These are phyloP conservation scores for Sylvietta virens DNA, from an alignment of 2,113 vertebrate genomes.

Conservation along the genomic window DNA sequence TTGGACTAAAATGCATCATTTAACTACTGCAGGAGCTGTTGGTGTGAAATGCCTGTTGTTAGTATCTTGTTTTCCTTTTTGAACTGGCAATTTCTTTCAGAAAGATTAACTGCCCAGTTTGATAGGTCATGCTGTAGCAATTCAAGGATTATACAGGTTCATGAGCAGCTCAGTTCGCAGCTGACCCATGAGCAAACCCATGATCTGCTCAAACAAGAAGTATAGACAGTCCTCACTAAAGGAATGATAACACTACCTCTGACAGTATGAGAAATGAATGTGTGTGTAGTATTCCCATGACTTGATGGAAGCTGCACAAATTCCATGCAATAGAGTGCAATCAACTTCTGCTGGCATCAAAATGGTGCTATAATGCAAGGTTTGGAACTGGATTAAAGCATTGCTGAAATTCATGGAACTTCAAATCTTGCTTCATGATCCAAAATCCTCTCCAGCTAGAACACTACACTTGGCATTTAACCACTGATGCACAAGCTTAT, in stretches of 20 bases:
- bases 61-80: not conserved
- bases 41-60: not conserved
- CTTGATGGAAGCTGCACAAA: not conserved
- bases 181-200: not conserved
- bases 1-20: not conserved
- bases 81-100: not conserved
- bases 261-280: not conserved
- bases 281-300: not conserved
- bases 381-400: not conserved
- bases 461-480: not conserved
- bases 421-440: not conserved
- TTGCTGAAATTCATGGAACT: not conserved
- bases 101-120: not conserved
- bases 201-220: not conserved
- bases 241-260: not conserved
- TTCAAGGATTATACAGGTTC: not conserved
- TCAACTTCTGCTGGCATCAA: not conserved
- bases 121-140: not conserved
- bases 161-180: not conserved
- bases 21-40: not conserved
- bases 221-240: not conserved
- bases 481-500: accelerated
- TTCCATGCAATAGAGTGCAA: not conserved
- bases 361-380: not conserved
- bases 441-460: not conserved